A percentile compares a stretch with the other conserved stretches of the same genome.
Conservation (phyloP, 2,797 vertebrate genomes). For the Hippopotamyrus pictus region DNA sequence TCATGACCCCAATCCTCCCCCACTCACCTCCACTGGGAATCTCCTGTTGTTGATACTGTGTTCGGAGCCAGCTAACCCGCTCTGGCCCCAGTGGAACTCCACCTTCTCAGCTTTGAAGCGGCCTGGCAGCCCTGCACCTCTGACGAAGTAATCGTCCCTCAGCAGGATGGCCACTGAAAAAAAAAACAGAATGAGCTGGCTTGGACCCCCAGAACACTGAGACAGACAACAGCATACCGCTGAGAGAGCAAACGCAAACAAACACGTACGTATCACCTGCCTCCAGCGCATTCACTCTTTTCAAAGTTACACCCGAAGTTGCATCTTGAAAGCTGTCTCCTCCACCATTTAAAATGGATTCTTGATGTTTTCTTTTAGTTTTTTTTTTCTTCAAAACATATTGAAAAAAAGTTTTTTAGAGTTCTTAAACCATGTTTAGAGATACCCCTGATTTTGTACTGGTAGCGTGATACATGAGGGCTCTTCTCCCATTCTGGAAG, state of each 20-base stretch:
- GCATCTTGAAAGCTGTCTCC: constrained; percentile 32
- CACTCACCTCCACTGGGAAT: constrained; percentile 88
- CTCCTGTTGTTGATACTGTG: constrained; percentile 85
- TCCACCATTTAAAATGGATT: constrained; percentile 33
- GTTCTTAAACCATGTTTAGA: constrained; percentile 40
- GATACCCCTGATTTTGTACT: constrained; percentile 35
- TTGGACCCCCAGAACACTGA: neutral
- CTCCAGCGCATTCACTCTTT: constrained; percentile 29
- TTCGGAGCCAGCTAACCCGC: constrained; percentile 85
- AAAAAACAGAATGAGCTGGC: constrained; percentile 15
- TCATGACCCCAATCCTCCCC: neutral
- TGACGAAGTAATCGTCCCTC: constrained; percentile 91
- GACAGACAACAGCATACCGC: constrained; percentile 1
- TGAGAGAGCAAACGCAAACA: neutral
- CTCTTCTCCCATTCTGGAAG: neutral
- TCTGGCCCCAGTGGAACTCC: constrained; percentile 96
- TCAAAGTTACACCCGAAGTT: constrained; percentile 43
- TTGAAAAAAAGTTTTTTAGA: constrained; percentile 20
- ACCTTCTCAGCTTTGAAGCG: constrained; percentile 95
- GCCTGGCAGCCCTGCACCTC: constrained; percentile 82
- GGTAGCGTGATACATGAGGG: neutral
- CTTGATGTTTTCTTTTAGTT: constrained; percentile 39
- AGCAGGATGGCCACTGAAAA: constrained; percentile 84
- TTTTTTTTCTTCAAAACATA: constrained; percentile 35
- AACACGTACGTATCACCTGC: neutral